A percentile compares a stretch with the other conserved stretches of the same genome.
Conservation (phyloP, 2,113 vertebrate species). For the Actenoides lindsayi region DNA sequence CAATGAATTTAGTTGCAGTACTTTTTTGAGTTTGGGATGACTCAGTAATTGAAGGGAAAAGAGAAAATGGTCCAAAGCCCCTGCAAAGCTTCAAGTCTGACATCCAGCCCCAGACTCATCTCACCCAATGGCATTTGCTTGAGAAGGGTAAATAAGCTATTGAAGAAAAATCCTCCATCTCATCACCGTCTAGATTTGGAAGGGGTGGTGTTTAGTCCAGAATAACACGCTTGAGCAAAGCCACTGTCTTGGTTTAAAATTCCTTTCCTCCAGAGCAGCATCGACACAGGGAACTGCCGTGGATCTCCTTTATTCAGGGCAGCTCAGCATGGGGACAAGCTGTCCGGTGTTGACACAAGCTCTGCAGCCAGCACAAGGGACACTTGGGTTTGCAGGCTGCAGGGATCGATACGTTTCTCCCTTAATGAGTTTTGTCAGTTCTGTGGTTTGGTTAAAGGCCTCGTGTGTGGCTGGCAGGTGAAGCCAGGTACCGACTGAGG, state of each 20-base stretch:
- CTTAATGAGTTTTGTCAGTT: not conserved
- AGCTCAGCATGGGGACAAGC: not conserved
- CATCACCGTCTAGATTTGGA: not conserved
- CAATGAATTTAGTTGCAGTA: not conserved
- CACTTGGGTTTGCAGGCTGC: not conserved
- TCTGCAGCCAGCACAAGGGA: not conserved
- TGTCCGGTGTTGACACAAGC: accelerated
- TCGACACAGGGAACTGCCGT: not conserved
- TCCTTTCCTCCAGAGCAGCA: not conserved
- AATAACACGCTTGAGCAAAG: not conserved
- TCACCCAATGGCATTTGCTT: accelerated
- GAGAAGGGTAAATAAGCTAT: not conserved
- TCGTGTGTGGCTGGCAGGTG: not conserved
- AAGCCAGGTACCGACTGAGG: not conserved
- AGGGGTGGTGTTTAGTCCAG: not conserved
- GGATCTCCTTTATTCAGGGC: not conserved
- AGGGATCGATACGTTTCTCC: not conserved
- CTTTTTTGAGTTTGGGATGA: not conserved
- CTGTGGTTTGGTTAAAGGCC: not conserved
- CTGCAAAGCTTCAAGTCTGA: not conserved
- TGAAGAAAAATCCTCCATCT: not conserved
- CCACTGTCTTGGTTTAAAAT: not conserved
- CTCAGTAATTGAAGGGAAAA: not conserved
- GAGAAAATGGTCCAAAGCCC: not conserved
- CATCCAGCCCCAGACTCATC: not conserved